A percentile compares a stretch with the other conserved stretches of the same genome.
These are phyloP conservation scores for Cyclargus thomasi DNA, from an alignment of 1,140 invertebrate genomes.

Conservation along the genomic window DNA sequence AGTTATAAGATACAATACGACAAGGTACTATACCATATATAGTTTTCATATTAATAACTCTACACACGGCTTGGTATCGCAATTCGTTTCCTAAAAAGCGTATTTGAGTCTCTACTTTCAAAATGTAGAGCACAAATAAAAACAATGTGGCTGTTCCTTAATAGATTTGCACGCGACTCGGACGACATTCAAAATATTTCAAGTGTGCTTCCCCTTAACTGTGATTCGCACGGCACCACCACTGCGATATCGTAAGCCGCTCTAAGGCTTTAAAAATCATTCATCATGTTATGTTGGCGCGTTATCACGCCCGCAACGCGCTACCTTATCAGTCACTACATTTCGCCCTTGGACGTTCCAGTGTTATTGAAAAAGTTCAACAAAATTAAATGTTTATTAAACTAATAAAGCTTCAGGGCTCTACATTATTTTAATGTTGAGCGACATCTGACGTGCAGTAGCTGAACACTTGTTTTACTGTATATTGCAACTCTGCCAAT, in stretches of 20 bases:
- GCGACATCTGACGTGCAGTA: constrained; percentile 2
- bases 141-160: not conserved
- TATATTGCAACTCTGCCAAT: not conserved
- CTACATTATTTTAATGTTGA: not conserved
- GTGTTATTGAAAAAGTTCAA: not conserved
- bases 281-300: not conserved
- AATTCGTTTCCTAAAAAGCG: too few relatives aligned
- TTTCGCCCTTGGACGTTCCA: not conserved
- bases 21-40: too few relatives aligned
- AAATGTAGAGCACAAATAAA: too few relatives aligned
- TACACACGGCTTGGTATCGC: too few relatives aligned
- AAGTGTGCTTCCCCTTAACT: not conserved
- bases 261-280: not conserved
- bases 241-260: not conserved
- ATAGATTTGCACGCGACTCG: not conserved
- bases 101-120: too few relatives aligned
- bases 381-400: not conserved
- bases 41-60: too few relatives aligned
- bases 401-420: not conserved
- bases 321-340: not conserved
- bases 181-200: not conserved
- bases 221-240: not conserved
- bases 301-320: not conserved
- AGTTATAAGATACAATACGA: too few relatives aligned
- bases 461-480: not conserved